These are phyloP conservation scores for Ellobius talpinus DNA, from an alignment of 2,113 vertebrate genomes.

Conservation along the genomic window DNA sequence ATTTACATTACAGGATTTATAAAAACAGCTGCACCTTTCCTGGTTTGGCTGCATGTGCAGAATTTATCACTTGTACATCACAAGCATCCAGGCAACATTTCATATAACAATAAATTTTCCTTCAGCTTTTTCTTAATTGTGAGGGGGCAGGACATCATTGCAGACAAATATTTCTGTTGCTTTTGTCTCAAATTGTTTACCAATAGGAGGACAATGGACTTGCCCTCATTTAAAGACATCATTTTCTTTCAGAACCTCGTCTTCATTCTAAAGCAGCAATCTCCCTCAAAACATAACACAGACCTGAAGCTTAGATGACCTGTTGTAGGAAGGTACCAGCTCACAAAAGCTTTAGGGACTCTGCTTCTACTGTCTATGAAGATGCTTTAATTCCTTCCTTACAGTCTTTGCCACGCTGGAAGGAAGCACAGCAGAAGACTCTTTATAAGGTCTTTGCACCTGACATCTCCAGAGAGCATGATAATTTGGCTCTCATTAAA, in stretches of 20 bases:
- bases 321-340: slow-evolving; percentile 35
- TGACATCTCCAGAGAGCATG: slow-evolving; percentile 67
- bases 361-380: slow-evolving; percentile 37
- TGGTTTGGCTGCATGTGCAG: background rate
- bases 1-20: background rate
- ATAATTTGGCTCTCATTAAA: slow-evolving; percentile 63
- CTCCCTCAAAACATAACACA: slow-evolving; percentile 13
- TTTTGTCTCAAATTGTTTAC: background rate
- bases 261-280: slow-evolving; percentile 47
- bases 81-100: background rate
- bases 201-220: background rate
- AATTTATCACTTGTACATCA: background rate
- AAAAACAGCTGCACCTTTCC: background rate
- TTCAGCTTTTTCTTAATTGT: slow-evolving; percentile 34
- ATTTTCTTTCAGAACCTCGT: slow-evolving; percentile 27
- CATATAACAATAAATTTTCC: background rate
- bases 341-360: slow-evolving; percentile 45
- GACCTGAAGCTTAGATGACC: slow-evolving; percentile 32
- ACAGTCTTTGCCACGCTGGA: slow-evolving; percentile 34
- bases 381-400: slow-evolving; percentile 67
- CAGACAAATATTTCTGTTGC: background rate
- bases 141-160: background rate
- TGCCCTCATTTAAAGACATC: background rate
- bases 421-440: slow-evolving; percentile 59
- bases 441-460: slow-evolving; percentile 58